A percentile compares a stretch with the other conserved stretches of the same genome.
Conservation (phyloP, 2,888 invertebrate species). For the Mythimna impura region DNA sequence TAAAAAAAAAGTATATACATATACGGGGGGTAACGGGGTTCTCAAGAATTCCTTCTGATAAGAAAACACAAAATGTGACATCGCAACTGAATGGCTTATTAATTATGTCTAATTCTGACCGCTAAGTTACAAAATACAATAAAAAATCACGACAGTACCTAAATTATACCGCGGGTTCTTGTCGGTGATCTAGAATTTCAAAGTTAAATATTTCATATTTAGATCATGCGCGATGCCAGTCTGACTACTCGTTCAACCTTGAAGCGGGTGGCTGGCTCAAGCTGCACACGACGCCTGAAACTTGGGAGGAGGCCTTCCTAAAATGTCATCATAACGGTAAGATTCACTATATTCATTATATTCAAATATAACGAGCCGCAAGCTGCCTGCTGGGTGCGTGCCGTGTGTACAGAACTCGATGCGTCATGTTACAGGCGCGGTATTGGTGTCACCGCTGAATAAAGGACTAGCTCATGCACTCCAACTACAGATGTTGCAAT, state of each 20-base stretch:
- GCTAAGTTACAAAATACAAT: too few relatives aligned
- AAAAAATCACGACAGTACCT: too few relatives aligned
- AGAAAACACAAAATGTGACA: too few relatives aligned
- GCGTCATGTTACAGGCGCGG: constrained; percentile 31
- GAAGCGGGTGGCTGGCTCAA: constrained; percentile 32
- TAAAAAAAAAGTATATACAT: too few relatives aligned
- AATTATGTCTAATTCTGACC: too few relatives aligned
- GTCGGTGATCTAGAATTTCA: background rate
- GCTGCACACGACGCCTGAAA: constrained; percentile 7
- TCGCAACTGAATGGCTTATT: too few relatives aligned
- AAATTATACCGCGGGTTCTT: too few relatives aligned
- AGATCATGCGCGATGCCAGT: background rate
- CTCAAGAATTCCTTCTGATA: too few relatives aligned
- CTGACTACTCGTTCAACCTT: background rate
- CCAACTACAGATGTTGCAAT: background rate
- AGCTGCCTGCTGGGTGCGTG: too few relatives aligned
- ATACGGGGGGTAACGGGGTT: too few relatives aligned
- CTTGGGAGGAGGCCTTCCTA: constrained; percentile 24
- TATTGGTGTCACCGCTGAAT: constrained; percentile 36
- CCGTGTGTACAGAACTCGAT: background rate
- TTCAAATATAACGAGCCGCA: background rate
- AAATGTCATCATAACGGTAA: constrained; percentile 34
- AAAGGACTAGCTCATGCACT: background rate
- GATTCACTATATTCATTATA: background rate
- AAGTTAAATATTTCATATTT: background rate